Percentiles rank a stretch among this genome's conserved stretches.
Conservation (phyloP, 2,888 invertebrate species). For the Vanessa cardui region DNA sequence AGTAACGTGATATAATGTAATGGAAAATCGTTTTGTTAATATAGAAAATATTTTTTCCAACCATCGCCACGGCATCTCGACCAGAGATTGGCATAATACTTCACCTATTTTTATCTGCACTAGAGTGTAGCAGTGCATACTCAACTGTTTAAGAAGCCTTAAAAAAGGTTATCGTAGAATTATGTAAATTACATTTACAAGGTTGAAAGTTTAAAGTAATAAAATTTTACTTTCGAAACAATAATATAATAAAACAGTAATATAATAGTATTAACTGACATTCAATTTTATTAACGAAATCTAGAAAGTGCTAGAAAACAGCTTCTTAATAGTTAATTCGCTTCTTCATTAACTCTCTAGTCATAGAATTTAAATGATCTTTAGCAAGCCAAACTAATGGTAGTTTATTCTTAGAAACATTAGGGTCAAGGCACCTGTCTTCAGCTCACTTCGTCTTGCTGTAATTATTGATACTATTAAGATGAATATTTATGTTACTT, state of each 20-base stretch:
- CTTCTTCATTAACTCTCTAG: slow-evolving; percentile 32
- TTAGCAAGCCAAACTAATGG: slow-evolving; percentile 35
- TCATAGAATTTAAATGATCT: slow-evolving; percentile 36
- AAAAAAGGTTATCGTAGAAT: background rate
- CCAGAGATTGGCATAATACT: background rate
- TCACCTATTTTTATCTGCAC: background rate
- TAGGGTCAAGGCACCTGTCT: slow-evolving; percentile 41
- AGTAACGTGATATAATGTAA: too few species aligned
- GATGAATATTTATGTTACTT: slow-evolving; percentile 8
- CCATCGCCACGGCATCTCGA: too few species aligned
- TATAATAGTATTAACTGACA: slow-evolving; percentile 6
- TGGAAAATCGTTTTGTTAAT: too few species aligned
- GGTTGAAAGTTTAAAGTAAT: slow-evolving; percentile 1
- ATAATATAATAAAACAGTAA: background rate
- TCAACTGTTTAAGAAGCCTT: background rate
- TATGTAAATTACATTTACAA: slow-evolving; percentile 10
- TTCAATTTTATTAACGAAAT: slow-evolving; percentile 13
- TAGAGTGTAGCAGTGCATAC: background rate
- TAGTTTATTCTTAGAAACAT: slow-evolving; percentile 40
- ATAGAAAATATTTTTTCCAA: too few species aligned
- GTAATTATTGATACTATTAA: slow-evolving; percentile 22
- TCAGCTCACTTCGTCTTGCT: slow-evolving; percentile 21
- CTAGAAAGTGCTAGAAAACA: slow-evolving; percentile 18
- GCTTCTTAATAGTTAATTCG: slow-evolving; percentile 2
- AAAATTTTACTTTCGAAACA: slow-evolving; percentile 6